Evolutionary conservation across 2,113 vertebrate genomes (phyloP).

Genomic region (Climacteris rufus): DNA sequence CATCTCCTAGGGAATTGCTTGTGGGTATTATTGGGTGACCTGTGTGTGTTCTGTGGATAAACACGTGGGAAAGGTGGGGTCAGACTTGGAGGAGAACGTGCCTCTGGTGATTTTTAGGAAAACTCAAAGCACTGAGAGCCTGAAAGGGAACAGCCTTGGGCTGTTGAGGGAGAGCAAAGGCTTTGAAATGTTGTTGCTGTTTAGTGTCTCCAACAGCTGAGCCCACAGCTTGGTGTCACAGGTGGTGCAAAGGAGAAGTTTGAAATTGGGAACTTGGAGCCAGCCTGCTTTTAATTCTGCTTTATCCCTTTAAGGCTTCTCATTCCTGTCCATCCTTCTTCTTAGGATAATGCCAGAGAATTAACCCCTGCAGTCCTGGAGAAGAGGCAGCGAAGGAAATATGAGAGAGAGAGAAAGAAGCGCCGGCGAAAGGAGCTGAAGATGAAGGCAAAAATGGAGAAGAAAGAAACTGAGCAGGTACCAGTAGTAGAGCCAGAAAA

Average conservation of each 20-base stretch:
- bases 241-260: background rate
- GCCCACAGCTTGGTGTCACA: background rate
- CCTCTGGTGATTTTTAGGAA: background rate
- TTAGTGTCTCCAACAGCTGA: background rate
- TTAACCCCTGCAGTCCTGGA: conserved; percentile 74
- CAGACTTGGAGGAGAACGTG: background rate
- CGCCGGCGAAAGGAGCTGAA: conserved; percentile 84
- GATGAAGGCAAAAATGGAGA: conserved; percentile 77
- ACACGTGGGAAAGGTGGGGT: background rate
- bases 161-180: background rate
- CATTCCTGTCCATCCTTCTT: background rate
- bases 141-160: accelerated
- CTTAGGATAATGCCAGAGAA: conserved; percentile 73
- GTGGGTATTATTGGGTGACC: background rate
- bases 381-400: conserved; percentile 83
- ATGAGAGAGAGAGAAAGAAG: conserved; percentile 89
- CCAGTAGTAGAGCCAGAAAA: background rate
- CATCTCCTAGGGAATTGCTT: background rate
- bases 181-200: background rate
- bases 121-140: background rate
- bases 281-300: background rate
- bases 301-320: background rate
- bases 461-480: background rate
- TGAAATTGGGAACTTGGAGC: background rate
- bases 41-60: background rate